Base-by-base conservation (phyloP, 2,888 invertebrate species). In the Conistra vaccinii region DNA sequence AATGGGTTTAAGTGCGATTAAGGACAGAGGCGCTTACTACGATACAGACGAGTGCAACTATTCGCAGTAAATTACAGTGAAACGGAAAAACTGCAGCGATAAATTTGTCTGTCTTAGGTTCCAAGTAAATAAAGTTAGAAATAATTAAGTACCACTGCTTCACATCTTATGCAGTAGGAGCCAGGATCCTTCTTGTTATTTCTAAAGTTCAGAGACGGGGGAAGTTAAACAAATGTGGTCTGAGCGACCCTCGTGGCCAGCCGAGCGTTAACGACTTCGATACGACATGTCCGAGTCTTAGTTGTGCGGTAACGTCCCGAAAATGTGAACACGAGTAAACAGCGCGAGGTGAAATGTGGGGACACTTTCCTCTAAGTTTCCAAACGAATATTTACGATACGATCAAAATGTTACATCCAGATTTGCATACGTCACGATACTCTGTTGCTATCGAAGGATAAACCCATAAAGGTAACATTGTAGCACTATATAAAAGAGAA, bases 1-100 rank as follows among this genome's bases (percentile, higher is more conserved):
- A 61, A 79, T 66, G 72, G 70, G 65, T 79, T 84, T 69, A 81
- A 84, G 71, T 74, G 78, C 69, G 84, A 86, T 81, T 73, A 82
- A 78, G 62, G 62, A 66, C 61, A 45, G 61, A 42, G 23, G 48
- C 45, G 63, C 29, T 72, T 68, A 17, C 57, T 58, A 29, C 71
- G 45, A 48, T 67, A 66, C 67, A 66, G 69, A 69, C 45, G 71
- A 76, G 70, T 77, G 51, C 63, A 73, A 70, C 60, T 74, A 69
- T 75, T 77, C 73, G 26, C 72, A 75, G 63, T 82, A 83, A 85
- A 82, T 81, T 73, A 80, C 73, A 61, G 65, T 29, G 58, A 78
- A 83, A 80, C 73, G 68, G 82, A 83, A 85, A 87, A 86, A 90
- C 81, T 85, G 82, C 75, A 83, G 81, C 78, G 39, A 87, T 88